phyloP scores from a whole-genome alignment of 1,140 invertebrate species.

The Grapholita molesta region DNA sequence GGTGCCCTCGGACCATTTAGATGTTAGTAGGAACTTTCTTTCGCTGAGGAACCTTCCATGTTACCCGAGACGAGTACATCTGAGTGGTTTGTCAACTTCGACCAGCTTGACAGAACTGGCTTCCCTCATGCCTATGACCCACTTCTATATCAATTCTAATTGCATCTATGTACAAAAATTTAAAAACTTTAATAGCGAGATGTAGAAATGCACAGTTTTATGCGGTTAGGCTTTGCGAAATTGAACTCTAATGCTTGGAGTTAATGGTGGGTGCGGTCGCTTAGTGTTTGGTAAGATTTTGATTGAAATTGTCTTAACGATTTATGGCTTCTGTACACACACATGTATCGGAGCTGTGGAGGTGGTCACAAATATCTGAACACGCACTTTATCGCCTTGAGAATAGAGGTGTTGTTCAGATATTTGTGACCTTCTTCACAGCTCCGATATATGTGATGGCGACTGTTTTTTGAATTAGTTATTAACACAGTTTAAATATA shows the following conservation, averaged over 20 bases:
- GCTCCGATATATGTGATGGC: too few species aligned
- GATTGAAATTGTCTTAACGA: background rate
- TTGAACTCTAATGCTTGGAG: background rate
- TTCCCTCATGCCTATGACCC: background rate
- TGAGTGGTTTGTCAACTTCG: background rate
- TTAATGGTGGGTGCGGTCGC: background rate
- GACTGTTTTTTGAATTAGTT: too few species aligned
- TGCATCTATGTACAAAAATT: background rate
- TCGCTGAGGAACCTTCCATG: too few species aligned
- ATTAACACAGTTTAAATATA: too few species aligned
- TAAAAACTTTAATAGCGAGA: constrained; percentile 4
- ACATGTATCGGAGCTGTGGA: too few species aligned
- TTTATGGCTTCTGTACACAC: background rate
- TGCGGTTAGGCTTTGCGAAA: background rate
- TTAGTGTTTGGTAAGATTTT: background rate
- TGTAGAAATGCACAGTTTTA: background rate
- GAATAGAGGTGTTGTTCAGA: too few species aligned
- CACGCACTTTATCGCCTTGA: too few species aligned
- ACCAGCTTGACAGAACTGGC: background rate
- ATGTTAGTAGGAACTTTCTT: too few species aligned
- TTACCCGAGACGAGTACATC: background rate
- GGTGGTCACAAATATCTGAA: too few species aligned
- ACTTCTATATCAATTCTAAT: background rate
- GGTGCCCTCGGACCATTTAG: too few species aligned
- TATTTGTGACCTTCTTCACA: too few species aligned